Percentiles rank a stretch among this genome's conserved stretches.
phyloP scores from a whole-genome alignment of 2,113 vertebrate genomes.

The Microcebus jonahi region DNA sequence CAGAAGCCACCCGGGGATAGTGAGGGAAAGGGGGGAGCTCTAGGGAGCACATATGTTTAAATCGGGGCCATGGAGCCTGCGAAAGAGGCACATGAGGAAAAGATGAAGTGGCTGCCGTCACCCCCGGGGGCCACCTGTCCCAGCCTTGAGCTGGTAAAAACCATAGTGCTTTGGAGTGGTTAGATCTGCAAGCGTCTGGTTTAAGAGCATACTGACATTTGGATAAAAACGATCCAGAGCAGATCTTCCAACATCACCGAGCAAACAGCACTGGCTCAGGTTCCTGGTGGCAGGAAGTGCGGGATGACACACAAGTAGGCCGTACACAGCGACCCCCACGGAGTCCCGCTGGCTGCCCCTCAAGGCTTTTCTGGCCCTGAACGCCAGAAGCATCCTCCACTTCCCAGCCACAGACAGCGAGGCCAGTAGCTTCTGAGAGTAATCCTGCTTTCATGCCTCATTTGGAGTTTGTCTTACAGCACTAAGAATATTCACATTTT shows the following conservation, averaged over 20 bases:
- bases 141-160: not conserved
- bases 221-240: not conserved
- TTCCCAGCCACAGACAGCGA: not conserved
- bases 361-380: not conserved
- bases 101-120: not conserved
- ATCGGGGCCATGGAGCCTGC: not conserved
- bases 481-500: not conserved
- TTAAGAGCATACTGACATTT: not conserved
- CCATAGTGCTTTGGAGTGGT: not conserved
- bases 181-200: not conserved
- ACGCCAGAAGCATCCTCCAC: not conserved
- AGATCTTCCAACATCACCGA: not conserved
- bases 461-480: not conserved
- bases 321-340: not conserved
- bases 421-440: not conserved
- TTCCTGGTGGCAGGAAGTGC: too few relatives aligned
- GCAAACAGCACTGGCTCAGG: not conserved
- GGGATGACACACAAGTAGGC: not conserved
- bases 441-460: not conserved
- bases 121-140: not conserved
- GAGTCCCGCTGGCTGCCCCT: not conserved
- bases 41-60: not conserved
- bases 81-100: not conserved
- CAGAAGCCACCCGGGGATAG: not conserved
- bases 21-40: not conserved